Conservation (phyloP, 1,140 invertebrate genomes). For the Conus ventricosus region DNA sequence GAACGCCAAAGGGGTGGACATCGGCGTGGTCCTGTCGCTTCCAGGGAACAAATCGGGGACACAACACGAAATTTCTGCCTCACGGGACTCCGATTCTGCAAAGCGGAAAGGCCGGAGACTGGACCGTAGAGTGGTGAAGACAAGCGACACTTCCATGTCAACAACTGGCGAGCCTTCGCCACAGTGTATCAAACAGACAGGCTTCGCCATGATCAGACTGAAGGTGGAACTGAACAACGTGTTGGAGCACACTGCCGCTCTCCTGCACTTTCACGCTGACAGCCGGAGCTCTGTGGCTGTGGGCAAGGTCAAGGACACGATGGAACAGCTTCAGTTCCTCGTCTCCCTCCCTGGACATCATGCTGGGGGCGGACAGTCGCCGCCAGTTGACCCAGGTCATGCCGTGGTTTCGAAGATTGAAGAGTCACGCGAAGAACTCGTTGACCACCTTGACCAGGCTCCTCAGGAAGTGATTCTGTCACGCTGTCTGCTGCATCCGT, state of each 20-base stretch:
- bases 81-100: no score
- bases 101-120: background rate
- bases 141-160: background rate
- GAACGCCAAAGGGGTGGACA: background rate
- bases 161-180: background rate
- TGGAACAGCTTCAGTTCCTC: background rate
- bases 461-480: background rate
- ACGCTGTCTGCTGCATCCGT: no score
- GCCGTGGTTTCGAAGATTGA: background rate
- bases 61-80: background rate
- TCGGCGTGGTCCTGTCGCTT: background rate
- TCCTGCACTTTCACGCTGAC: background rate
- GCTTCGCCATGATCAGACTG: background rate
- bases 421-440: background rate
- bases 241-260: background rate
- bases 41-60: background rate
- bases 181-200: background rate
- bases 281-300: background rate
- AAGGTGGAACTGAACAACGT: conserved; percentile 4
- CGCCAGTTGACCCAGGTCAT: background rate
- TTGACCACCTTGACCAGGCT: background rate
- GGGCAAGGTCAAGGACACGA: background rate
- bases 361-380: background rate
- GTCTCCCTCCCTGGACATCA: background rate
- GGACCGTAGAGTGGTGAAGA: background rate